Base-by-base conservation (phyloP, 2,888 invertebrate species). In the Schrankia costaestrigalis region DNA sequence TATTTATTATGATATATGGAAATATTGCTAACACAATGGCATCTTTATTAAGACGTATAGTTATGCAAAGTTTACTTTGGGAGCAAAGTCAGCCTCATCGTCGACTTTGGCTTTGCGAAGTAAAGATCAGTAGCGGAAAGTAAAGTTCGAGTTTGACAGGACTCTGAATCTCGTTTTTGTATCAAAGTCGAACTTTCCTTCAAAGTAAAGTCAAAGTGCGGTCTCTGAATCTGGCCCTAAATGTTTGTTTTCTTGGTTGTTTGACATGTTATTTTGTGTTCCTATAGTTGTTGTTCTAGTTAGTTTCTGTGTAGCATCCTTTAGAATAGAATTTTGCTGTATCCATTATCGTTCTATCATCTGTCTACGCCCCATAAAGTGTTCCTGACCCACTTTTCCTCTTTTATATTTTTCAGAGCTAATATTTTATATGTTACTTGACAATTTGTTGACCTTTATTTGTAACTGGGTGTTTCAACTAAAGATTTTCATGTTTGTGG, bases 361-460 rank as follows among this genome's bases (percentile, higher is more conserved):
- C 36, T 56, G 49, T 51, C 42, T 56, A 44, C 46, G 22, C 40
- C 49, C 51, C 63, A 40, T 56, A 50, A 50, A 46, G 50, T 46
- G 42, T 39, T 40, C 52, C 35, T 14, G 35, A 43, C 49, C 44
- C 46, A 41, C 12, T 26, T 18, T 39, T 63, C 67, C 69, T 50
- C 37, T 40, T 45, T 61, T 61, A 63, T 75, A 73, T 72, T 69
- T 39, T 61, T 72, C 55, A 65, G 63, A 71, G 71, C 61, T 65
- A 56, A 57, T 40, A 52, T 56, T 53, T 65, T 71, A 67, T 56
- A 47, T 44, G 52, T 59, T 43, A 21, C 38, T 44, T 31, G 6
- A 18, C 45, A 56, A 56, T 68, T 64, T 71, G 60, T 62, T 67
- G 62, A 85, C 71, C 84, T 85, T 78, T 67, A 70, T 40, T 61